Evolutionary conservation across 1,140 invertebrate species (phyloP).

Genomic region (Acromyrmex heyeri): DNA sequence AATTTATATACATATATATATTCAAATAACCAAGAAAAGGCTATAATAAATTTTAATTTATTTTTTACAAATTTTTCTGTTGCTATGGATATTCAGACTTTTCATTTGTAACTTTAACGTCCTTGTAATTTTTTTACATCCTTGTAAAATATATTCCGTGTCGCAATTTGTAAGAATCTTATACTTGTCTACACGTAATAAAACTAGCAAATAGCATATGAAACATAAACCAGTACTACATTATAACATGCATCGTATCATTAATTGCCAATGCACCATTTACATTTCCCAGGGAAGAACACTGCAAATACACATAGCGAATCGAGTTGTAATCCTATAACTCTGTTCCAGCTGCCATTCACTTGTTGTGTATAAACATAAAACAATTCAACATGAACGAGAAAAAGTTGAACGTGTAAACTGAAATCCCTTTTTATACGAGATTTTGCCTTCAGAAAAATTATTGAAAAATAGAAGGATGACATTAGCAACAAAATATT

Average conservation of each 20-base stretch:
- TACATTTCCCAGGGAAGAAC: conserved; percentile 24
- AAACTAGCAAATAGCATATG: not conserved
- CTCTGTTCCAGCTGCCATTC: conserved; percentile 11
- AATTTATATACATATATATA: not conserved
- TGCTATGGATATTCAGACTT: not conserved
- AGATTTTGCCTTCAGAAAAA: not conserved
- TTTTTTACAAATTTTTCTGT: not conserved
- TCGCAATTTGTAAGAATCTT: conserved; percentile 18
- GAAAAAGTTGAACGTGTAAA: not conserved
- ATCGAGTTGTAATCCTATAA: not conserved
- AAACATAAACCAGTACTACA: conserved; percentile 5
- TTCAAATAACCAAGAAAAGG: not conserved
- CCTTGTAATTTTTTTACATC: not conserved
- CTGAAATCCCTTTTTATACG: not conserved
- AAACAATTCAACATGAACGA: conserved; percentile 2
- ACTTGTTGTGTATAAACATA: conserved; percentile 4
- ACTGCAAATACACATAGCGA: not conserved
- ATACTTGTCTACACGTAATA: conserved; percentile 12
- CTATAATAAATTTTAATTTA: not conserved
- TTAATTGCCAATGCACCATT: conserved; percentile 43
- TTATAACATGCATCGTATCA: conserved; percentile 29
- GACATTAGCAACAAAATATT: no score
- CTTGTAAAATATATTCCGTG: not conserved
- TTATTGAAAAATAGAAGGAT: not conserved
- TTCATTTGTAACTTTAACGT: not conserved